Percentiles rank a stretch among this genome's conserved stretches.
phyloP scores from a whole-genome alignment of 2,888 invertebrate genomes.

The Eledona agricola region DNA sequence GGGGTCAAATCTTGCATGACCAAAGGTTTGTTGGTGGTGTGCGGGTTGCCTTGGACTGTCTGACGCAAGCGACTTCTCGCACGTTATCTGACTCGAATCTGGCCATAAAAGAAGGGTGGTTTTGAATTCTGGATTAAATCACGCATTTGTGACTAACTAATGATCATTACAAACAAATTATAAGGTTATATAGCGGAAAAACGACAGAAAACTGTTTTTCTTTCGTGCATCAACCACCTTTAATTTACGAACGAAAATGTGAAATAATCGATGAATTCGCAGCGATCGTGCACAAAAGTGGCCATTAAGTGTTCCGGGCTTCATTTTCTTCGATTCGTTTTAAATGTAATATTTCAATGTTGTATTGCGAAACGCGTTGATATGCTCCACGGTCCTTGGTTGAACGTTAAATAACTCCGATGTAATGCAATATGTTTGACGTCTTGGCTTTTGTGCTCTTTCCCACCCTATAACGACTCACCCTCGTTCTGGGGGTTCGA shows the following conservation, averaged over 20 bases:
- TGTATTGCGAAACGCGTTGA: constrained; percentile 31
- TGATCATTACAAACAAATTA: no score
- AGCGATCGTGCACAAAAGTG: no score
- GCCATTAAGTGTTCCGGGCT: no score
- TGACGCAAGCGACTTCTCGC: constrained; percentile 50
- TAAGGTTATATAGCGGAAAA: no score
- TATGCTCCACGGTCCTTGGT: constrained; percentile 49
- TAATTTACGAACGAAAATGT: no score
- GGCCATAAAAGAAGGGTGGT: constrained; percentile 17
- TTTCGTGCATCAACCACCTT: constrained; percentile 2
- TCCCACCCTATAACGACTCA: constrained; percentile 33
- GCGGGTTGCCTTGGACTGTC: constrained; percentile 46
- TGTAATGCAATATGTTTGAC: constrained; percentile 58
- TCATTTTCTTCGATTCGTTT: neutral
- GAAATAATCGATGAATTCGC: no score
- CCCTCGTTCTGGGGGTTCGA: constrained; percentile 37
- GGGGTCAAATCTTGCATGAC: constrained; percentile 50
- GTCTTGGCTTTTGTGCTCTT: constrained; percentile 52
- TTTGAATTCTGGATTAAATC: constrained; percentile 5
- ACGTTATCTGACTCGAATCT: constrained; percentile 49
- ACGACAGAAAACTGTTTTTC: constrained; percentile 3
- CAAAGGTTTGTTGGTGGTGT: constrained; percentile 31
- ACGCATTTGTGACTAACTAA: no score
- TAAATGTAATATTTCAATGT: neutral
- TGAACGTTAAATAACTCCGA: constrained; percentile 40